These are phyloP conservation scores for Limnephilus auricula DNA, from an alignment of 2,888 invertebrate genomes.

Conservation along the genomic window DNA sequence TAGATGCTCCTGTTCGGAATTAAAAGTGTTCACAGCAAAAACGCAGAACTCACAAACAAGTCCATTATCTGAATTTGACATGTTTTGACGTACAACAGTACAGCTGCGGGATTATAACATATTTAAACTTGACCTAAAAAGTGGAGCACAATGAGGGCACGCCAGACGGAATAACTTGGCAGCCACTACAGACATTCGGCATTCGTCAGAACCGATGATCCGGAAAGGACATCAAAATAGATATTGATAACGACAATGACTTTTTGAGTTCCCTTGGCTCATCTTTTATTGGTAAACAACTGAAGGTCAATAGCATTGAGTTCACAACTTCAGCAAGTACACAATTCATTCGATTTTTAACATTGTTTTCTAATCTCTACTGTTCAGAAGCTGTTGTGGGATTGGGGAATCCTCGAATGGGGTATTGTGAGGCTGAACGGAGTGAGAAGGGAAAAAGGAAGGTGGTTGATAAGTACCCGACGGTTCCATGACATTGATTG, in stretches of 20 bases:
- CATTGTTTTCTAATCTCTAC: too few relatives aligned
- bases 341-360: background rate
- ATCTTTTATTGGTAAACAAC: background rate
- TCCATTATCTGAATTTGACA: background rate
- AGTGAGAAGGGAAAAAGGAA: too few relatives aligned
- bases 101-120: background rate
- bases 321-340: background rate
- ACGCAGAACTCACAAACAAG: background rate
- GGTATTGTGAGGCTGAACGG: too few relatives aligned
- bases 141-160: background rate
- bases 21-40: too few relatives aligned
- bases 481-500: too few relatives aligned
- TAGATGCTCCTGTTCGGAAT: too few relatives aligned
- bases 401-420: too few relatives aligned
- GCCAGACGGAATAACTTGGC: background rate
- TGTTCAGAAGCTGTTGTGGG: too few relatives aligned
- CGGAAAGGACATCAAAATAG: background rate
- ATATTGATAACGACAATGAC: background rate
- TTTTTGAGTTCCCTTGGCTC: background rate
- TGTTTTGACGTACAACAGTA: background rate
- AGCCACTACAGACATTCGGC: background rate
- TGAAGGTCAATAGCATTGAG: background rate
- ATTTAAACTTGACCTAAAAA: background rate
- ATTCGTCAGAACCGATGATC: background rate
- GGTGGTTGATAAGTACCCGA: too few relatives aligned